phyloP scores from a whole-genome alignment of 2,888 invertebrate genomes.

The Malacosoma neustria region DNA sequence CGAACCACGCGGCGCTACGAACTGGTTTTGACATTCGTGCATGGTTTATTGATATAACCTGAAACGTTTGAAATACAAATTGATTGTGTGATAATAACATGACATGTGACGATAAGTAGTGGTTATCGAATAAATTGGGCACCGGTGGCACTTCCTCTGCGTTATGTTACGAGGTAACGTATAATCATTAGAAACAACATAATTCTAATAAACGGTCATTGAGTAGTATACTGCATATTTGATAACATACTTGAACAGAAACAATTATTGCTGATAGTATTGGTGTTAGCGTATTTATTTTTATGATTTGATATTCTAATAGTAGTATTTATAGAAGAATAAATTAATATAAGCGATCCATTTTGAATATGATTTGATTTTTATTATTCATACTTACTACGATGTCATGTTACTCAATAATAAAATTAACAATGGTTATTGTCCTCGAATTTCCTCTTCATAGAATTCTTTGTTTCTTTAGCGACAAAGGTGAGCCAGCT shows the following conservation, averaged over 20 bases:
- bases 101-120: conserved; percentile 53
- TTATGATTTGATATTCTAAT: no score
- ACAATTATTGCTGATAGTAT: no score
- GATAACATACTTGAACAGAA: no score
- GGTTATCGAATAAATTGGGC: conserved; percentile 52
- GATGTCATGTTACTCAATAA: no score
- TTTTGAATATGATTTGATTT: no score
- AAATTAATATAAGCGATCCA: no score
- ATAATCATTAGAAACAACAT: conserved; percentile 8
- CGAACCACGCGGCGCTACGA: conserved; percentile 11
- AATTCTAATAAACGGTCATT: background rate
- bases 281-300: no score
- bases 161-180: conserved; percentile 61
- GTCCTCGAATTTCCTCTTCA: background rate
- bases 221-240: no score
- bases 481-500: background rate
- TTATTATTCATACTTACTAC: no score
- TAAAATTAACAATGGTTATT: no score
- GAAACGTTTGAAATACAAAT: conserved; percentile 23
- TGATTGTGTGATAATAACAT: conserved; percentile 45
- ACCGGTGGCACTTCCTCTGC: conserved; percentile 46
- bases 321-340: no score
- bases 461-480: background rate
- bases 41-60: conserved; percentile 19
- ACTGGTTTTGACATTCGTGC: conserved; percentile 6